A percentile compares a stretch with the other conserved stretches of the same genome.
phyloP scores from a whole-genome alignment of 2,113 vertebrate genomes.

The Neofelis nebulosa region DNA sequence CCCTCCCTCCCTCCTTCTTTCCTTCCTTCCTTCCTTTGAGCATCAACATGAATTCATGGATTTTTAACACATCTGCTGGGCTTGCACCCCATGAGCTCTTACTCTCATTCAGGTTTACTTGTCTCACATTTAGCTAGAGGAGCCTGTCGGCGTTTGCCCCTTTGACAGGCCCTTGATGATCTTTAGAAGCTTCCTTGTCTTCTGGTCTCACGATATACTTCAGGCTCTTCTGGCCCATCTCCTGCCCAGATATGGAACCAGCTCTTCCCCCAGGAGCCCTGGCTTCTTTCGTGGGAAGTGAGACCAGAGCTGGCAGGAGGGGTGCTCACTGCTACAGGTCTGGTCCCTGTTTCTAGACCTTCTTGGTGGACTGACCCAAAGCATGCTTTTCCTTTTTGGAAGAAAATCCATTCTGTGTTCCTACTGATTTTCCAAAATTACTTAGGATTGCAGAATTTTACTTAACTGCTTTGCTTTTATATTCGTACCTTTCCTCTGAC shows the following conservation, averaged over 20 bases:
- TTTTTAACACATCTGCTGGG: neutral
- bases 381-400: neutral
- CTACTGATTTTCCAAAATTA: neutral
- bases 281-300: neutral
- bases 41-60: too few relatives aligned
- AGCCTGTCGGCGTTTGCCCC: neutral
- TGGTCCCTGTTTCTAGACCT: neutral
- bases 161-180: neutral
- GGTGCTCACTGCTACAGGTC: neutral
- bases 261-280: neutral
- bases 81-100: fast-evolving
- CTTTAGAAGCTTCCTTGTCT: neutral
- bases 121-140: neutral
- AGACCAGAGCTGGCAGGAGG: neutral
- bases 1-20: neutral
- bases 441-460: neutral
- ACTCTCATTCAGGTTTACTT: neutral
- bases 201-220: neutral
- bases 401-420: neutral
- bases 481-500: neutral
- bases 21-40: neutral
- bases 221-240: neutral
- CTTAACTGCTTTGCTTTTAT: neutral
- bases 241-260: neutral
- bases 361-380: neutral